A percentile compares a stretch with the other conserved stretches of the same genome.
Conservation (phyloP, 1,140 invertebrate species). For the Macrosteles quadrilineatus region DNA sequence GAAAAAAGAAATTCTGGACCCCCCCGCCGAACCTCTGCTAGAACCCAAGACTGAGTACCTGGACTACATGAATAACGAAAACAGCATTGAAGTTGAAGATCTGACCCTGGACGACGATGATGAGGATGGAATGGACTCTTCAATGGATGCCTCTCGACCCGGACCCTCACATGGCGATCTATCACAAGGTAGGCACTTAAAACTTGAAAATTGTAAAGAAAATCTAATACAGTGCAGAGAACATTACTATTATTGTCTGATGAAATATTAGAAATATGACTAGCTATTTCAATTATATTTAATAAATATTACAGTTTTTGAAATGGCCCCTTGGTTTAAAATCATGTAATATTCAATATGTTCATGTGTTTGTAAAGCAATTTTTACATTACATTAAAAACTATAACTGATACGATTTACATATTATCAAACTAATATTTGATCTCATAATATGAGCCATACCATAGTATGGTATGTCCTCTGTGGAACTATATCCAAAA, state of each 20-base stretch:
- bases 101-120: slow-evolving; percentile 41
- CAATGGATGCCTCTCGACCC: slow-evolving; percentile 37
- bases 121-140: slow-evolving; percentile 36
- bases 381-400: no score
- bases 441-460: no score
- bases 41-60: slow-evolving; percentile 32
- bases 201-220: neutral
- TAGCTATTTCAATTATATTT: neutral
- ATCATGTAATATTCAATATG: neutral
- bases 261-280: neutral
- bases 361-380: neutral
- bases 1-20: slow-evolving; percentile 22
- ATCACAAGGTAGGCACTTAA: slow-evolving; percentile 5
- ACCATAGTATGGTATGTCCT: no score
- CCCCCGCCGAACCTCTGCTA: slow-evolving; percentile 22
- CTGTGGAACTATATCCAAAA: no score
- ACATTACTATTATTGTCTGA: neutral
- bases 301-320: neutral
- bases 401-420: no score
- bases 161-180: slow-evolving; percentile 41
- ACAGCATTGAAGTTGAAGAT: slow-evolving; percentile 41
- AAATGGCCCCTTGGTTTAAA: neutral
- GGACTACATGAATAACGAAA: slow-evolving; percentile 54
- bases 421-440: no score
- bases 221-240: neutral